These are phyloP conservation scores for Hemiscyllium ocellatum DNA, from an alignment of 2,113 vertebrate species.

Conservation along the genomic window DNA sequence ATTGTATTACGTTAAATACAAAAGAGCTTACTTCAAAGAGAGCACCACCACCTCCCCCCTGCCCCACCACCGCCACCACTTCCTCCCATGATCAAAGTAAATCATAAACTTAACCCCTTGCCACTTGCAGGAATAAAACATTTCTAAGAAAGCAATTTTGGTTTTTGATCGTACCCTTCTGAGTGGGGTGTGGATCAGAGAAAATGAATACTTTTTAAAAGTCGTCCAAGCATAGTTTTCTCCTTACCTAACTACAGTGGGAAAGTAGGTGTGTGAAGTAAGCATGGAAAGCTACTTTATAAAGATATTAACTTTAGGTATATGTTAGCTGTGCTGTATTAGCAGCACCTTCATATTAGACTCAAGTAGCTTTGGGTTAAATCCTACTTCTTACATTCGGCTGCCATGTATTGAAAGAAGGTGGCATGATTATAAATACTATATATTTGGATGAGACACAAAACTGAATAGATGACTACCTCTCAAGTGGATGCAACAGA, in stretches of 20 bases:
- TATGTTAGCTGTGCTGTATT: not conserved
- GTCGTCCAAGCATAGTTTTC: not conserved
- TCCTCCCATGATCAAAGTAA: not conserved
- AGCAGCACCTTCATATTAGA: not conserved
- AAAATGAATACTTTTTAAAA: not conserved
- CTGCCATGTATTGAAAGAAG: not conserved
- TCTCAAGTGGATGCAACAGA: not conserved
- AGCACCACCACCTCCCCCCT: not conserved
- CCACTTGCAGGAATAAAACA: constrained; percentile 12
- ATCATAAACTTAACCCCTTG: not conserved
- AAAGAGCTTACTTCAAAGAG: not conserved
- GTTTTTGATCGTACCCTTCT: not conserved
- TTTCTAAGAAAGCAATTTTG: not conserved
- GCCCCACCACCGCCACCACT: not conserved
- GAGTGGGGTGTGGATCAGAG: not conserved
- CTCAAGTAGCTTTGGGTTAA: not conserved
- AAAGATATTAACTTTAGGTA: not conserved
- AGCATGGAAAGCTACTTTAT: not conserved
- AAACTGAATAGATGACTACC: not conserved
- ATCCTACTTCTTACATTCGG: not conserved
- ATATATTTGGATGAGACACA: not conserved
- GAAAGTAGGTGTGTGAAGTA: not conserved
- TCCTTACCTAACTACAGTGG: not conserved
- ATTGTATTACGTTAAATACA: not conserved
- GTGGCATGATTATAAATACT: not conserved